Percentiles rank a stretch among this genome's conserved stretches.
phyloP scores from a whole-genome alignment of 1,140 invertebrate genomes.

The Panonychus citri region DNA sequence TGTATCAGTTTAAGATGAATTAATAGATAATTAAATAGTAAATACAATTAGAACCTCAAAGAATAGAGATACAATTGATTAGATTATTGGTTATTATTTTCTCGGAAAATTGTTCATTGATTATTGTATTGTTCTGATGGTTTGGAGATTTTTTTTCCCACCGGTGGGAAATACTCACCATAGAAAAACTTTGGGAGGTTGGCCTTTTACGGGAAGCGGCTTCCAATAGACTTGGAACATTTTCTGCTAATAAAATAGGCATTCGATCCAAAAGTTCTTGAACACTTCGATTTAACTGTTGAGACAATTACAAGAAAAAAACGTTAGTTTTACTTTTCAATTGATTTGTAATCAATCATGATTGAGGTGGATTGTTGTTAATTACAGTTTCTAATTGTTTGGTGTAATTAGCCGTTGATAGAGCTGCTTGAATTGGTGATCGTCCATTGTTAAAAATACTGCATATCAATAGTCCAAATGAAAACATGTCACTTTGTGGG shows the following conservation, averaged over 20 bases:
- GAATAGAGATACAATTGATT: neutral
- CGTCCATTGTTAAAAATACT: constrained; percentile 69
- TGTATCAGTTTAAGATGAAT: too few species aligned
- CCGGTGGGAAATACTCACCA: constrained; percentile 34
- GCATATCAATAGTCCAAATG: constrained; percentile 72
- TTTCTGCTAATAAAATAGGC: constrained; percentile 60
- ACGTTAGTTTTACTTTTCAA: too few species aligned
- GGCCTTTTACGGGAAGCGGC: constrained; percentile 55
- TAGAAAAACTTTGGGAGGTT: constrained; percentile 56
- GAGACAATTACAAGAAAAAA: too few species aligned
- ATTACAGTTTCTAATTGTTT: constrained; percentile 76
- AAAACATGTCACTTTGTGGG: constrained; percentile 79
- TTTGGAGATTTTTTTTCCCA: neutral
- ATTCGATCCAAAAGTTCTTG: constrained; percentile 47
- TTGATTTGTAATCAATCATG: neutral
- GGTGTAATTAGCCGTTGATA: constrained; percentile 57
- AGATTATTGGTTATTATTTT: neutral
- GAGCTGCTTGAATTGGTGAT: constrained; percentile 55
- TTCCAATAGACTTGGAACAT: constrained; percentile 51
- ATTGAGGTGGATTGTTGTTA: too few species aligned
- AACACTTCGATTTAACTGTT: constrained; percentile 52
- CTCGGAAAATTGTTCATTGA: neutral
- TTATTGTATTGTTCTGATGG: neutral
- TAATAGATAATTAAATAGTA: too few species aligned
- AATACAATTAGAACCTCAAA: too few species aligned